phyloP scores from a whole-genome alignment of 2,888 invertebrate species.

The Coenonympha glycerion region DNA sequence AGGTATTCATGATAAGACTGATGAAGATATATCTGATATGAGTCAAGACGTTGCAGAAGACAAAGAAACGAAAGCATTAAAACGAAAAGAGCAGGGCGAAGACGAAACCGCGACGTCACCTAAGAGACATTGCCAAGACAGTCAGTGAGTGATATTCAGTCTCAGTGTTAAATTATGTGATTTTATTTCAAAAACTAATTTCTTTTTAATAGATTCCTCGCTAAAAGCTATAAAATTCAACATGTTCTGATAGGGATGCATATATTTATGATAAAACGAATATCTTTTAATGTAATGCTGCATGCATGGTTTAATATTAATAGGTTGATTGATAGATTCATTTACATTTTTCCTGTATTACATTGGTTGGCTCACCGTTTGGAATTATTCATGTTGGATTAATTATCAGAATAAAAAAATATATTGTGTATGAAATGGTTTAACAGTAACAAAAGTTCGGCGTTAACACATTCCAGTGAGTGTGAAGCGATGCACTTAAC shows the following conservation, averaged over 20 bases:
- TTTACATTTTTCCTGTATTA: background rate
- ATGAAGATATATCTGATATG: constrained; percentile 41
- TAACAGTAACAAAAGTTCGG: constrained; percentile 10
- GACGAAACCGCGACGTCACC: constrained; percentile 56
- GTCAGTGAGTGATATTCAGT: constrained; percentile 16
- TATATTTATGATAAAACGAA: constrained; percentile 60
- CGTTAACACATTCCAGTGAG: constrained; percentile 58
- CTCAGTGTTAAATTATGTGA: constrained; percentile 42
- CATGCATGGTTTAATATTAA: constrained; percentile 46
- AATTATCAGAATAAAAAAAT: constrained; percentile 33
- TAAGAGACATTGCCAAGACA: constrained; percentile 64
- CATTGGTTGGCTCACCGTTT: too few species aligned
- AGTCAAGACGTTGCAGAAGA: constrained; percentile 41
- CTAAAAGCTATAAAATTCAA: constrained; percentile 43
- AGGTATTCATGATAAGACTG: constrained; percentile 42
- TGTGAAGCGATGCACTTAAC: constrained; percentile 38
- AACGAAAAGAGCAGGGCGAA: constrained; percentile 56
- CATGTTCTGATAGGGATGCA: constrained; percentile 38
- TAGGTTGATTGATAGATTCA: constrained; percentile 14
- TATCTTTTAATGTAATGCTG: constrained; percentile 49
- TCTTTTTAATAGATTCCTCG: constrained; percentile 40
- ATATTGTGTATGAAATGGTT: background rate
- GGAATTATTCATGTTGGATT: too few species aligned
- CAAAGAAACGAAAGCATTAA: constrained; percentile 48
- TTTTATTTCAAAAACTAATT: constrained; percentile 35